phyloP scores from a whole-genome alignment of 2,113 vertebrate genomes.

The Mungos mungo region DNA sequence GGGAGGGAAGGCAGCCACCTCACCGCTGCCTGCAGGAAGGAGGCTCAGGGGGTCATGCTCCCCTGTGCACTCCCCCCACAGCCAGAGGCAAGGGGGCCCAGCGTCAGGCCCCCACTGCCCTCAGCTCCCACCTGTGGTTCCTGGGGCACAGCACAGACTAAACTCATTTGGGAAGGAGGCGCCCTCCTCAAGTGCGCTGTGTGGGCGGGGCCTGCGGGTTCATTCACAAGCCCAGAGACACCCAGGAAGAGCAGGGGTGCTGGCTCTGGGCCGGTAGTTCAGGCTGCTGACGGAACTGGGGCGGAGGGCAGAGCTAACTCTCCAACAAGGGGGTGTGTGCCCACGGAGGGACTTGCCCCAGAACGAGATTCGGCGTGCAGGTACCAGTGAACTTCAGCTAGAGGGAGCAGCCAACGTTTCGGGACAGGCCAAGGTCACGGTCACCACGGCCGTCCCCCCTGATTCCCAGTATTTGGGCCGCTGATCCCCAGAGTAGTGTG shows the following conservation, averaged over 20 bases:
- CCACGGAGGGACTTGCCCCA: not conserved
- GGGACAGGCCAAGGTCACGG: not conserved
- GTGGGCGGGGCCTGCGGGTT: not conserved
- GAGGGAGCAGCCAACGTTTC: not conserved
- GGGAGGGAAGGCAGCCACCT: not conserved
- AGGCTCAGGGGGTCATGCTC: not conserved
- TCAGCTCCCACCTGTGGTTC: not conserved
- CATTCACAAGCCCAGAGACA: not conserved
- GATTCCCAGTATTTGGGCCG: not conserved
- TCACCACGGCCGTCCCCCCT: not conserved
- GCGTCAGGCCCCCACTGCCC: not conserved
- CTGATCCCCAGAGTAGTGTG: not conserved
- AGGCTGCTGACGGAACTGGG: not conserved
- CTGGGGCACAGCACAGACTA: not conserved
- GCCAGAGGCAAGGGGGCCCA: not conserved
- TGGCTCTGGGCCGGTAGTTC: fast-evolving
- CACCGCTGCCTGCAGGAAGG: not conserved
- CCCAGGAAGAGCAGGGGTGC: not conserved
- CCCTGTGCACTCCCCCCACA: not conserved
- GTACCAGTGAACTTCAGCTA: not conserved
- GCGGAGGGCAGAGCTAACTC: not conserved
- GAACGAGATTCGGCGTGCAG: not conserved
- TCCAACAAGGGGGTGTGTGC: not conserved
- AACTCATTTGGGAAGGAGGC: not conserved
- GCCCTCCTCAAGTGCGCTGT: not conserved